phyloP scores from a whole-genome alignment of 2,888 invertebrate genomes.

The Colostygia pectinataria region DNA sequence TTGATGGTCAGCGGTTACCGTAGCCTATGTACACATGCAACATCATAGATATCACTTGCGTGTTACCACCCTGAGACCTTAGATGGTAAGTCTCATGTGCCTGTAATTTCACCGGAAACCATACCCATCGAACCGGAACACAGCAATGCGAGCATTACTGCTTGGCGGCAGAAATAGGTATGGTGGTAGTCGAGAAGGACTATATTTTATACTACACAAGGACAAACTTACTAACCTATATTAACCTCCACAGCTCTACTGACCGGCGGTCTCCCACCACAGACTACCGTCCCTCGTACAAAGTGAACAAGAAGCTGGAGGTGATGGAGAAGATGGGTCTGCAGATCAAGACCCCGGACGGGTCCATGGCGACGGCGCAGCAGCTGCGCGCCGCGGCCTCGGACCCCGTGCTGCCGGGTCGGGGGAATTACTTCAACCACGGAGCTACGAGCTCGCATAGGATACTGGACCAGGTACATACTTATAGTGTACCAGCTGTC shows the following conservation, averaged over 20 bases:
- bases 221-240: neutral
- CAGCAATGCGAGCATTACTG: no score
- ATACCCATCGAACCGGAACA: no score
- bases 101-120: no score
- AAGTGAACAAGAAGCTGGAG: conserved; percentile 75
- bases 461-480: conserved; percentile 89
- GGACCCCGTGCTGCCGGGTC: conserved; percentile 55
- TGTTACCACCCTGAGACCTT: no score
- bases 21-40: no score
- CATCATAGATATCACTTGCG: no score
- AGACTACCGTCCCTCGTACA: conserved; percentile 76
- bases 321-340: conserved; percentile 82
- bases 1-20: no score
- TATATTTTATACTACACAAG: no score
- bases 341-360: conserved; percentile 80
- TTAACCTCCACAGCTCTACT: conserved; percentile 31
- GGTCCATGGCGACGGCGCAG: conserved; percentile 81
- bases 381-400: conserved; percentile 77
- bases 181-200: no score
- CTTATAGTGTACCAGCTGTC: no score
- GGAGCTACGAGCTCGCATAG: conserved; percentile 89
- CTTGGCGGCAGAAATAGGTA: no score
- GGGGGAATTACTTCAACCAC: conserved; percentile 90
- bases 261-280: conserved; percentile 57
- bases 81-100: no score